Evolutionary conservation across 2,888 invertebrate species (phyloP).

Genomic region (Nebria brevicollis): DNA sequence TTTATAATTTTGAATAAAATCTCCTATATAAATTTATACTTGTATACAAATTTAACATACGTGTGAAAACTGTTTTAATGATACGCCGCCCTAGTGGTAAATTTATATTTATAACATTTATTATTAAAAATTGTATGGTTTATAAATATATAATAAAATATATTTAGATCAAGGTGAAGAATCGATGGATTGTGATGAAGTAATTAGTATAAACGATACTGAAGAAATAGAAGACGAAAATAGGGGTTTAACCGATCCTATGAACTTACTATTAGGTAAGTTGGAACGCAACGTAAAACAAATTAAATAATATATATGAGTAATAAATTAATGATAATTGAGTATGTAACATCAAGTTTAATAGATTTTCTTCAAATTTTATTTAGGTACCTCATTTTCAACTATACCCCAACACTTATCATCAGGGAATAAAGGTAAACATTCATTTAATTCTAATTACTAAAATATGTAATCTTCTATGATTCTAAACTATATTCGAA

Average conservation of each 20-base stretch:
- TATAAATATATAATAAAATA: background rate
- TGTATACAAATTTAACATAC: too few species aligned
- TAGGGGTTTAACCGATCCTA: conserved; percentile 19
- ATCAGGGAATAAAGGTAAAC: conserved; percentile 27
- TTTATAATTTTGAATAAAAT: too few species aligned
- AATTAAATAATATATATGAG: background rate
- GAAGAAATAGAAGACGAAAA: conserved; percentile 30
- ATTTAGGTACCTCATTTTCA: background rate
- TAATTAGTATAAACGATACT: conserved; percentile 30
- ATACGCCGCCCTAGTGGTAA: too few species aligned
- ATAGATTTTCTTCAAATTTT: background rate
- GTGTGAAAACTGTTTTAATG: too few species aligned
- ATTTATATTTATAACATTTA: too few species aligned
- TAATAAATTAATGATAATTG: too few species aligned
- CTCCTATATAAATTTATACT: too few species aligned
- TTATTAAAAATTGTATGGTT: background rate
- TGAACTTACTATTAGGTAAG: conserved; percentile 21
- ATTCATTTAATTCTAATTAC: too few species aligned
- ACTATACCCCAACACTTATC: conserved; percentile 23
- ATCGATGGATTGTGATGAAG: conserved; percentile 41
- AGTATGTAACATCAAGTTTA: too few species aligned
- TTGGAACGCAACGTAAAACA: background rate
- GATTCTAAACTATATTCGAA: too few species aligned
- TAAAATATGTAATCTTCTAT: too few species aligned
- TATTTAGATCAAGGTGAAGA: conserved; percentile 33